Evolutionary conservation across 2,888 invertebrate genomes (phyloP).

Genomic region (Teleogryllus oceanicus): DNA sequence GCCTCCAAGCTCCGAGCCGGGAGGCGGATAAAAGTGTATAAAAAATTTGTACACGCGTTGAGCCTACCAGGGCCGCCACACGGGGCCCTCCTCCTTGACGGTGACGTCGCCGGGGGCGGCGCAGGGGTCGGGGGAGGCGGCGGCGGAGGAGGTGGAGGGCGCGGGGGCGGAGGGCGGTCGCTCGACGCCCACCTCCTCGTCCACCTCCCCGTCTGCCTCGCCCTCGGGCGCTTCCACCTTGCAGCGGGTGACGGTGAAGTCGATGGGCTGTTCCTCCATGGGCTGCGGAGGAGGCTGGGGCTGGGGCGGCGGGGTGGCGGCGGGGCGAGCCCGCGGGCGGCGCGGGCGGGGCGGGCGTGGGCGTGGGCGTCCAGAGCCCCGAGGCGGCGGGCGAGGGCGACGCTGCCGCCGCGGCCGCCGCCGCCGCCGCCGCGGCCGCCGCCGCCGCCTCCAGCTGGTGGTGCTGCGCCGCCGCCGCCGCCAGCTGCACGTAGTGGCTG

Average conservation of each 20-base stretch:
- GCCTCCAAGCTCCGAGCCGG: no score
- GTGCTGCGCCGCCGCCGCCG: conserved; percentile 47
- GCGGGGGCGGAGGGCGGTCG: not conserved
- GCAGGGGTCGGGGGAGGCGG: not conserved
- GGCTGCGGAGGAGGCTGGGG: conserved; percentile 5
- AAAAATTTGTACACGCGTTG: no score
- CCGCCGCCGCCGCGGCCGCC: not conserved
- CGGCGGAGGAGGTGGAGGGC: not conserved
- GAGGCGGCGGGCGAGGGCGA: conserved; percentile 25
- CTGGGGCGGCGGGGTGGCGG: conserved; percentile 1
- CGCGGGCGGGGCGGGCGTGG: conserved; percentile 20
- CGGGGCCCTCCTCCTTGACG: conserved; percentile 32
- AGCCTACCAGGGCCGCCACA: conserved; percentile 36
- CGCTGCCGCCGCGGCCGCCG: not conserved
- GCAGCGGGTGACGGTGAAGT: conserved; percentile 33
- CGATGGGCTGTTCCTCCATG: conserved; percentile 33
- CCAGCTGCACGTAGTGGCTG: conserved; percentile 59
- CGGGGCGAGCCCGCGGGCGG: conserved; percentile 20
- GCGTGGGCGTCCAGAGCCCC: conserved; percentile 23
- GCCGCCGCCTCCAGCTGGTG: conserved; percentile 25
- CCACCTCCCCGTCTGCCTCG: conserved; percentile 23
- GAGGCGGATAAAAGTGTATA: no score
- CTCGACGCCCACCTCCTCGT: not conserved
- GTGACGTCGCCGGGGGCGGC: conserved; percentile 21
- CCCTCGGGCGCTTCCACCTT: conserved; percentile 18